These are phyloP conservation scores for Athene cunicularia DNA, from an alignment of 2,113 vertebrate species.

Conservation along the genomic window DNA sequence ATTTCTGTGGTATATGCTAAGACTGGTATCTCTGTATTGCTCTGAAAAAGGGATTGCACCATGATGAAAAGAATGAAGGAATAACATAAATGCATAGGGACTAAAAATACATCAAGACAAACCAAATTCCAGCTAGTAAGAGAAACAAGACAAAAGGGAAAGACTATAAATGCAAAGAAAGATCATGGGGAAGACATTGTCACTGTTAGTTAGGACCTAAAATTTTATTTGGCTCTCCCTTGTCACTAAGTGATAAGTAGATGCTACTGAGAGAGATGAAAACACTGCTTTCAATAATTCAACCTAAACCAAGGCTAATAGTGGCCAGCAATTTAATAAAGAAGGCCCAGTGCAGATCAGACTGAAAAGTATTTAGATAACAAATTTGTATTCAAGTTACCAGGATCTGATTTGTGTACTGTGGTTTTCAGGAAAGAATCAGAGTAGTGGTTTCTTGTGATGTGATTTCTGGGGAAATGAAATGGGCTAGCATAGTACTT, in stretches of 20 bases:
- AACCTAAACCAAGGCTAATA: background rate
- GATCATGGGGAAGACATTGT: background rate
- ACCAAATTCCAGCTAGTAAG: background rate
- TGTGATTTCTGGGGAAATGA: background rate
- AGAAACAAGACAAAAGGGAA: background rate
- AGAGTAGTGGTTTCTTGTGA: background rate
- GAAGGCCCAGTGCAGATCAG: background rate
- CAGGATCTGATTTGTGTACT: background rate
- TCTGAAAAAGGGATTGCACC: background rate
- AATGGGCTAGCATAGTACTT: background rate
- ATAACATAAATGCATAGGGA: background rate
- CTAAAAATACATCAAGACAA: background rate
- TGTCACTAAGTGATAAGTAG: background rate
- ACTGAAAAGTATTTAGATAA: background rate
- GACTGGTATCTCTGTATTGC: background rate
- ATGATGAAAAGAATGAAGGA: background rate
- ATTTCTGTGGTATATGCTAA: background rate
- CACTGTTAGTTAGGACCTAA: background rate
- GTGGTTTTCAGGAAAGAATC: background rate
- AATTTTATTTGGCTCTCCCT: background rate
- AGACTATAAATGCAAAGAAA: background rate
- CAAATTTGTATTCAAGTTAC: background rate
- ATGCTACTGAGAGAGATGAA: background rate
- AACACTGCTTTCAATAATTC: background rate
- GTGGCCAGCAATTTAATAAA: background rate